phyloP scores from a whole-genome alignment of 2,797 vertebrate species.

The Gymnoscopelus microlampas region DNA sequence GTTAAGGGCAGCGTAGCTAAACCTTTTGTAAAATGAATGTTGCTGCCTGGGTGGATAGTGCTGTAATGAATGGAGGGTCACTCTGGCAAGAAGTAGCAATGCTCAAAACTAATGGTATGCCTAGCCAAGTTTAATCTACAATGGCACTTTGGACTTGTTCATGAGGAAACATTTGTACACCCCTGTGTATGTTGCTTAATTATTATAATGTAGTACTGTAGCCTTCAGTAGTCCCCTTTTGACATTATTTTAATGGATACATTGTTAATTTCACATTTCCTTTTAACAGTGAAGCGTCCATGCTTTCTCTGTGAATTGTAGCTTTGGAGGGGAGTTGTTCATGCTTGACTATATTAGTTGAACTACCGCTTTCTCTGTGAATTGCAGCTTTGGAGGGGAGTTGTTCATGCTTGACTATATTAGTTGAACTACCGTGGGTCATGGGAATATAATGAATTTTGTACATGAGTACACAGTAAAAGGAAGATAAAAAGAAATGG shows the following conservation, averaged over 20 bases:
- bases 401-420: neutral
- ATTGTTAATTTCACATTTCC: constrained; percentile 18
- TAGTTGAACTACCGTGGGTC: neutral
- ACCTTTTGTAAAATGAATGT: constrained; percentile 15
- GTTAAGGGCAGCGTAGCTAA: constrained; percentile 17
- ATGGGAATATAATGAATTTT: neutral
- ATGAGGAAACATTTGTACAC: constrained; percentile 54
- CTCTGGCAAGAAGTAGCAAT: neutral
- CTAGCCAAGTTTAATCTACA: constrained; percentile 35
- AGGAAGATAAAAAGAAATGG: too few relatives aligned
- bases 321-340: neutral
- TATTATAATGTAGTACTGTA: constrained; percentile 26
- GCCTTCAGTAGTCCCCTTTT: constrained; percentile 36
- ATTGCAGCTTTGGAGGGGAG: neutral
- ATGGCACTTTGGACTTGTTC: constrained; percentile 40
- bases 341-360: neutral
- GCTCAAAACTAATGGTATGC: neutral
- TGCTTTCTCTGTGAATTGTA: neutral
- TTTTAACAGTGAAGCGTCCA: too few relatives aligned
- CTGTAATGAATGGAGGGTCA: neutral
- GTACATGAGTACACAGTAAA: neutral
- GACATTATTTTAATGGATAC: neutral
- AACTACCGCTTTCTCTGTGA: neutral
- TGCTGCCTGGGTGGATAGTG: neutral
- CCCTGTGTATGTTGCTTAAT: constrained; percentile 51